These are phyloP conservation scores for Mormoops blainvillei DNA, from an alignment of 2,113 vertebrate species.

Conservation along the genomic window DNA sequence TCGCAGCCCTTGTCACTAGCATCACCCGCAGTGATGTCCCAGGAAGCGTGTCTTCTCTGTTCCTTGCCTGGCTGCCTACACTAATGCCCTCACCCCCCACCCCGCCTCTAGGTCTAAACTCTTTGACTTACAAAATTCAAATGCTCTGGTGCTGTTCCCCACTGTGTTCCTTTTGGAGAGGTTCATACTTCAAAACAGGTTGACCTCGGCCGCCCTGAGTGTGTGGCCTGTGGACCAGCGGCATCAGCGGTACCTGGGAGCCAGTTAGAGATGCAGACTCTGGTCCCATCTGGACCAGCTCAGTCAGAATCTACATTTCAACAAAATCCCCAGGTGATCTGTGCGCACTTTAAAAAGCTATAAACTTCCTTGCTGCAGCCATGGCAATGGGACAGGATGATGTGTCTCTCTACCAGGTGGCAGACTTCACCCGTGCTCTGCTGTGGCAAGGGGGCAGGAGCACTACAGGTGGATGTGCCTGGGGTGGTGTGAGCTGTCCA, in stretches of 20 bases:
- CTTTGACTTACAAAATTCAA: background rate
- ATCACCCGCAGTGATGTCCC: fast-evolving
- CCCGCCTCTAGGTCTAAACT: background rate
- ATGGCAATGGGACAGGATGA: fast-evolving
- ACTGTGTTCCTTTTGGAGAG: fast-evolving
- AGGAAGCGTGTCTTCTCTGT: background rate
- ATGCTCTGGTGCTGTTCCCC: background rate
- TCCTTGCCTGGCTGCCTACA: background rate
- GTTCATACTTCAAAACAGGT: fast-evolving
- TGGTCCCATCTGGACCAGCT: background rate
- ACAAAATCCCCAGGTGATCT: background rate
- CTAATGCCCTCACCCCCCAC: fast-evolving
- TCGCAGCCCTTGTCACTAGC: background rate
- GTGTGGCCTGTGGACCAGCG: background rate
- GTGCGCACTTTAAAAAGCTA: background rate
- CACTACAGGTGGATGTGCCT: background rate
- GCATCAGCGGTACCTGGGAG: background rate
- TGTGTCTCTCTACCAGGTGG: background rate
- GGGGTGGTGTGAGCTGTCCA: background rate
- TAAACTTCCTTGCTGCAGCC: background rate
- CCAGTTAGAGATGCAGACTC: background rate
- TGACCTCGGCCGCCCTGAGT: background rate
- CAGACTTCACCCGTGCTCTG: background rate
- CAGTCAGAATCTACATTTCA: background rate
- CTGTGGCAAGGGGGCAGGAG: fast-evolving